A percentile compares a stretch with the other conserved stretches of the same genome.
Conservation (phyloP, 2,888 invertebrate genomes). For the Drosophila algonquin region DNA sequence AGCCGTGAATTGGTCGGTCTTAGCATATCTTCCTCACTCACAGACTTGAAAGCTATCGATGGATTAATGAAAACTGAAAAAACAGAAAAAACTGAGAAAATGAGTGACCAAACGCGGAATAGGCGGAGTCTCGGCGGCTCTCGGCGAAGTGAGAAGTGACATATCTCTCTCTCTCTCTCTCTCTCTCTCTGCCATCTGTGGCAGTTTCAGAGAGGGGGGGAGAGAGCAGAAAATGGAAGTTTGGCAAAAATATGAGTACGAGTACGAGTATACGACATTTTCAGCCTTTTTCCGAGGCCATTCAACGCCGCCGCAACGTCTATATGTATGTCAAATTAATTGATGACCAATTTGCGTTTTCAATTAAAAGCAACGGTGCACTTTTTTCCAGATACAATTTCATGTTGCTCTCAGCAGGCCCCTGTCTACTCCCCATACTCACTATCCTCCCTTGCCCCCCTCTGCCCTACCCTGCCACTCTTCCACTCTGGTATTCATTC, state of each 20-base stretch:
- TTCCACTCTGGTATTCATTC: slow-evolving; percentile 65
- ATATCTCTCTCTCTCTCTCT: no score
- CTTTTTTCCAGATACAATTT: slow-evolving; percentile 62
- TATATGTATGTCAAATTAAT: slow-evolving; percentile 78
- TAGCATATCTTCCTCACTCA: no score
- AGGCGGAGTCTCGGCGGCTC: no score
- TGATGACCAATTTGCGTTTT: slow-evolving; percentile 78
- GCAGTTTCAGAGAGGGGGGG: not conserved
- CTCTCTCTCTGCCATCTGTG: no score
- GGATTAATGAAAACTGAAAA: no score
- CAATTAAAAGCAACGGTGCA: slow-evolving; percentile 74
- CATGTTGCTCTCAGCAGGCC: slow-evolving; percentile 46
- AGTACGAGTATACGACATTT: not conserved
- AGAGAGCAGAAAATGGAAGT: slow-evolving; percentile 1
- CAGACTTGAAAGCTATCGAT: no score
- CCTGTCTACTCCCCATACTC: not conserved
- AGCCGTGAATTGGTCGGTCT: no score
- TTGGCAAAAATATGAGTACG: not conserved
- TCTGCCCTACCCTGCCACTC: slow-evolving; percentile 8
- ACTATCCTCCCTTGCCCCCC: no score
- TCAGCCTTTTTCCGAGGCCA: not conserved
- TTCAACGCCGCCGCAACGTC: slow-evolving; percentile 16
- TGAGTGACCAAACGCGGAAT: no score
- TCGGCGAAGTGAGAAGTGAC: no score
- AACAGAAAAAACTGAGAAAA: no score